Evolutionary conservation across 2,113 vertebrate genomes (phyloP), one percentile per base, ranked within the genome.

Genomic region (Poecile atricapillus): DNA sequence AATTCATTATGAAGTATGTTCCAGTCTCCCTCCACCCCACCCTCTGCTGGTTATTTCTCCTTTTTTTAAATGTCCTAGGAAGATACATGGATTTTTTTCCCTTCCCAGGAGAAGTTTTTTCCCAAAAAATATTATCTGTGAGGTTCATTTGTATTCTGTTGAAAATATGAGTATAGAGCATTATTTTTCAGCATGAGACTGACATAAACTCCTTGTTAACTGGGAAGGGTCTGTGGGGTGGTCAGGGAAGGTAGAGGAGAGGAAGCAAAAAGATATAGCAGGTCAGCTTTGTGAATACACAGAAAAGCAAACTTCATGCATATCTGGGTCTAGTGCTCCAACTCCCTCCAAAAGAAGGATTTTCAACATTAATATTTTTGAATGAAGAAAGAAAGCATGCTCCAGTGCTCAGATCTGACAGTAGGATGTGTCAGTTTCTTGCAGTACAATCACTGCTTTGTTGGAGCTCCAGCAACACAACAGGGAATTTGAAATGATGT

Each of bases 21-120:
- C 20, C 7, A 12, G 35, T 11, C 12, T 86, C 15, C 18, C 9
- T 77, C 30, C 14, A 65, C 7, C 2, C 17, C 5, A 76, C 16
- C 3, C 8, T 53, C 31, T 71, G 9, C 23, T 20, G 82, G 15
- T 17, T 31, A 52, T 13, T 65, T 90, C 15, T 77, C 5, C 4
- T 49, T 77, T 55, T 39, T 71, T 22, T 1, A 73, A 47, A 56
- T 68, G 9, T 79, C 27, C 17, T 69, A 35, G 25, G 8, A 75
- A 73, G 18, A 52, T 19, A 47, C 0, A 0, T 64, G 21, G 7
- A 31, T 16, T 15, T 37, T 50, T 74, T 83, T 31, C 10, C 7
- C 12, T 62, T 65, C 11, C 3, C 4, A 39, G 8, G 5, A 7
- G 10, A 60, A 85, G 4, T 5, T 52, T 87, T 52, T 47, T 23